Evolutionary conservation across 2,797 vertebrate species (phyloP), one percentile per base, ranked within the genome.

Genomic region (Microtus californicus): DNA sequence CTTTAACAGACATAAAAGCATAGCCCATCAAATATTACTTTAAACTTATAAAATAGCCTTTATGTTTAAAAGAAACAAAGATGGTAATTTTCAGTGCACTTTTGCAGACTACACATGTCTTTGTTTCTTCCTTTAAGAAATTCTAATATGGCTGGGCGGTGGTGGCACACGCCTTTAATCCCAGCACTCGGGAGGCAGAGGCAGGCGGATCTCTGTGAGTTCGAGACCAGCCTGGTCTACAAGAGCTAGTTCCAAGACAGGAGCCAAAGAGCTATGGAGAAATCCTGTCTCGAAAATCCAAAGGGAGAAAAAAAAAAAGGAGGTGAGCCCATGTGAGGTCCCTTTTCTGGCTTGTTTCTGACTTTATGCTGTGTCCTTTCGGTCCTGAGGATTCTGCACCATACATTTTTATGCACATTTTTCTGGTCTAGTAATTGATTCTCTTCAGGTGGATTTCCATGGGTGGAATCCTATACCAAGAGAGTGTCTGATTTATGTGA

Each of bases 31-130:
- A 61, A 3, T 87, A 82, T 92, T 86, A 87, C 51, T 95, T 96
- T 96, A 89, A 91, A 82, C 93, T 93, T 34, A 89, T 74, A 87
- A 77, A 93, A 67, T 83, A 86, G 51, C 12, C 76, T 88, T 94
- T 92, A 74, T 83, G 5, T 71, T 43, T 91, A 82, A 86, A 61
- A 78, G 83, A 79, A 86, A 90, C 54, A 77, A 89, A 89, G 6
- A 85, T 86, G 59, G 37, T 80, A 89, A n/a, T 93, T 91, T 69
- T 91, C 87, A 92, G 5, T 92, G 78, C 81, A 15, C 61, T 96
- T 96, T 87, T 90, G 89, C n/a, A 95, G 92, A 59, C 74, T 90
- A 63, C 13, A 87, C 31, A n/a, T 90, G 3, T 65, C 59, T 91
- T 69, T 90, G 23, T 71, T 94, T 61, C 77, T 85, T 90, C 40